These are phyloP conservation scores for Phylloscopus trochiloides DNA, from an alignment of 2,113 vertebrate species.

Conservation along the genomic window DNA sequence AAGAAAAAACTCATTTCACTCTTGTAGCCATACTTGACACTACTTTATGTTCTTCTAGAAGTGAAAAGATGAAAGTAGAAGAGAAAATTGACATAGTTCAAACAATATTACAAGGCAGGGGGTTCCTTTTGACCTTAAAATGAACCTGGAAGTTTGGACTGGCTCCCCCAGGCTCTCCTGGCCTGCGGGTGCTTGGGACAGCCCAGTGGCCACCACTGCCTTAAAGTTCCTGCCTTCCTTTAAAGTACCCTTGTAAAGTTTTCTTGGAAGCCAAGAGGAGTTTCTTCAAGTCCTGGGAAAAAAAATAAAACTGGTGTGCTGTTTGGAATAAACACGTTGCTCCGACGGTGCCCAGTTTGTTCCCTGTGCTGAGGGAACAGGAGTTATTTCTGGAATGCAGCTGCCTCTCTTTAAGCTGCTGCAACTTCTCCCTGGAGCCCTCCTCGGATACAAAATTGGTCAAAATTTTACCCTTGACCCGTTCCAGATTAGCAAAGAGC, in stretches of 20 bases:
- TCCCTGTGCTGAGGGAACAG: background rate
- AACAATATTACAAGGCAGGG: accelerated
- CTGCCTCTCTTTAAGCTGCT: background rate
- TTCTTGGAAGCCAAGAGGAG: background rate
- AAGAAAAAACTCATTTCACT: background rate
- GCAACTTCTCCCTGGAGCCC: background rate
- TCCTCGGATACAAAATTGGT: background rate
- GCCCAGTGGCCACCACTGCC: background rate
- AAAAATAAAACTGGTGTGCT: background rate
- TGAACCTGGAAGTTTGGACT: background rate
- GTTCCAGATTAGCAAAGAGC: background rate
- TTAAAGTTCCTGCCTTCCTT: background rate
- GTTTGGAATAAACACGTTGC: background rate
- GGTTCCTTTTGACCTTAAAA: background rate
- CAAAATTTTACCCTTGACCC: background rate
- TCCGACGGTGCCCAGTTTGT: background rate
- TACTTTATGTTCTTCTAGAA: background rate
- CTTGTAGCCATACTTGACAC: background rate
- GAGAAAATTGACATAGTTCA: background rate
- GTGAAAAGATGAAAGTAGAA: background rate
- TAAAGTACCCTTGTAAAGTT: background rate
- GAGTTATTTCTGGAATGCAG: conserved; percentile 25
- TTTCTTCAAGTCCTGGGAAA: background rate
- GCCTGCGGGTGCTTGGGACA: background rate
- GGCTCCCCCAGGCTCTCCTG: background rate